Evolutionary conservation across 2,797 vertebrate species (phyloP), one percentile per base, ranked within the genome.

Genomic region (Sebastes aleutianus): DNA sequence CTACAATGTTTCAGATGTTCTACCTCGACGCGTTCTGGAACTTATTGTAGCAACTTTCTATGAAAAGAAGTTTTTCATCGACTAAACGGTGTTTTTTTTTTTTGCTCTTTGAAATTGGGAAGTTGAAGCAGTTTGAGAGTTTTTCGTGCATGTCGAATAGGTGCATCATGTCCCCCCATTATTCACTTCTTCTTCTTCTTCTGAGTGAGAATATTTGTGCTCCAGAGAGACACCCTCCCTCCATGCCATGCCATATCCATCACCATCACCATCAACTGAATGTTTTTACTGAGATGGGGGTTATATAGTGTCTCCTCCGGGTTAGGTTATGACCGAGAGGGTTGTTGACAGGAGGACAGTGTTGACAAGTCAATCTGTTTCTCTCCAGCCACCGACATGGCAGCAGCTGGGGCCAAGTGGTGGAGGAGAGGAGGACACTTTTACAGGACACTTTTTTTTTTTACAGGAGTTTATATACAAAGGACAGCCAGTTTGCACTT

Each of bases 331-430:
- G 86, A 75, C 72, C 57, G 10, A 63, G 67, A 74, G 8, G 68
- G 68, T 90, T 90, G 91, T 90, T 93, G 92, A 93, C 93, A 91
- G 90, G 88, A n/a, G 90, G 88, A n/a, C 78, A 47, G 61, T 72
- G 88, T 85, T 94, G 93, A 95, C 92, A 93, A 91, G 86, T 93
- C 93, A 88, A 91, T 89, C 88, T 83, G 86, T 81, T 83, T 79
- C 79, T 39, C 36, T 39, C 24, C 81, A 57, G 80, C 70, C 68
- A 39, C 83, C 74, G 69, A 79, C 84, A 76, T 70, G 84, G 85
- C 83, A 89, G 89, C 89, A 89, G 89, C 89, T 85, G 86, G 74
- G 84, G 80, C 85, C 86, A 62, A 16, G 14, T 43, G 4, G 70
- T 3, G 76, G 50, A 79, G 74, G 50, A 79, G 71, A 79, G 75